These are phyloP conservation scores for Drosophila emarginata DNA, from an alignment of 2,888 invertebrate species.

Conservation along the genomic window DNA sequence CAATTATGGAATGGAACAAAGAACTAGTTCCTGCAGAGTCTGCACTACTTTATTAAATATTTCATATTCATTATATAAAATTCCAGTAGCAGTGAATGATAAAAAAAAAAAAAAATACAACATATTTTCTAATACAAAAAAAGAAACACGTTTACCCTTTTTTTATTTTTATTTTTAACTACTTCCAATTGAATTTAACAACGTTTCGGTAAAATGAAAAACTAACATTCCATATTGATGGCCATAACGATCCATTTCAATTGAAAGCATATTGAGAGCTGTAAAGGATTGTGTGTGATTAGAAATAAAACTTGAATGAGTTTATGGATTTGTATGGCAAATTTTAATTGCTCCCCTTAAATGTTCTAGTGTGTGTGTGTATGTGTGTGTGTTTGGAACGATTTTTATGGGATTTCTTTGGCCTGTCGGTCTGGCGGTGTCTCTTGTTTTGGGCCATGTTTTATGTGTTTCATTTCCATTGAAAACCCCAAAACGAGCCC, in stretches of 20 bases:
- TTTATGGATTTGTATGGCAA: slow-evolving; percentile 40
- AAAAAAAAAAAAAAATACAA: too few species aligned
- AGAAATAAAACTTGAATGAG: neutral
- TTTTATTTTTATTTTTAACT: too few species aligned
- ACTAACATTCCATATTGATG: too few species aligned
- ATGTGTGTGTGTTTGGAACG: slow-evolving; percentile 24
- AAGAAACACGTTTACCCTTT: too few species aligned
- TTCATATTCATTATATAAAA: too few species aligned
- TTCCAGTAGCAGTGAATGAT: too few species aligned
- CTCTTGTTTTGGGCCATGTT: slow-evolving; percentile 66
- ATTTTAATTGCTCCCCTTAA: slow-evolving; percentile 69
- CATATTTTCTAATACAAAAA: too few species aligned
- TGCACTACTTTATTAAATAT: too few species aligned
- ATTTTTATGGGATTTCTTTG: slow-evolving; percentile 62
- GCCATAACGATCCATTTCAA: neutral
- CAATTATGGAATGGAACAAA: too few species aligned
- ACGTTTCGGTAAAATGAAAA: too few species aligned
- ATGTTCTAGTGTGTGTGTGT: slow-evolving; percentile 25
- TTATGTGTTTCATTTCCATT: slow-evolving; percentile 77
- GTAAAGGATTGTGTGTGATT: neutral
- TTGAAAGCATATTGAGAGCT: neutral
- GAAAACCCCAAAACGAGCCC: slow-evolving; percentile 73
- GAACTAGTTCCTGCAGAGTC: too few species aligned
- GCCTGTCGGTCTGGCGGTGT: slow-evolving; percentile 32
- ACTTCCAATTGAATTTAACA: too few species aligned